These are phyloP conservation scores for Pristionchus arcanus DNA, from an alignment of 2,888 invertebrate species.

Conservation along the genomic window DNA sequence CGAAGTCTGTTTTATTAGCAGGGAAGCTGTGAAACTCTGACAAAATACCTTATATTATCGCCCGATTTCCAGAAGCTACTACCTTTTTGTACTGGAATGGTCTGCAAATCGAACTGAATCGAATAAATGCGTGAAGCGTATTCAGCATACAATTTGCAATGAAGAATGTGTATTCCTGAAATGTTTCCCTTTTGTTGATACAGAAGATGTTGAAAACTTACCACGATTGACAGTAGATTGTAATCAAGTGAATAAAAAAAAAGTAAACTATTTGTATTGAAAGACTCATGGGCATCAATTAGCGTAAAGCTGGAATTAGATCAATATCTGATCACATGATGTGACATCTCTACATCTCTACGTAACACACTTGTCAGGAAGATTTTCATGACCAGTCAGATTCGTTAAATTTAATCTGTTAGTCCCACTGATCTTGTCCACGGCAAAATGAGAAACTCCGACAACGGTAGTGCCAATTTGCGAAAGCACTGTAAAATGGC, in stretches of 20 bases:
- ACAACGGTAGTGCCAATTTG: not conserved
- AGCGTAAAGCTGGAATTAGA: no score
- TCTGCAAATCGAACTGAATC: not conserved
- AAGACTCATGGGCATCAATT: no score
- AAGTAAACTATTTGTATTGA: no score
- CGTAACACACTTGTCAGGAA: no score
- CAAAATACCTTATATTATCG: not conserved
- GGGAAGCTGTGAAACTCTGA: not conserved
- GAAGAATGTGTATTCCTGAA: conserved; percentile 7
- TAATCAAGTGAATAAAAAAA: not conserved
- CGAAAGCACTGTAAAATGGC: not conserved
- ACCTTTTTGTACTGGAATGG: not conserved
- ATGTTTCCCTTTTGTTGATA: no score
- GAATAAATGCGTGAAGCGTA: not conserved
- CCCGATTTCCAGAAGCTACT: no score
- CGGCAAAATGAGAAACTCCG: not conserved
- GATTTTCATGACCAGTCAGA: no score
- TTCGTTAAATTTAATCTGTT: no score
- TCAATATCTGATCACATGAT: no score
- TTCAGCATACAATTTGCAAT: conserved; percentile 5
- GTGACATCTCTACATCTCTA: no score
- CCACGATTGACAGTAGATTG: not conserved
- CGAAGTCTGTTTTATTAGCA: not conserved
- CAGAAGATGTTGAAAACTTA: not conserved
- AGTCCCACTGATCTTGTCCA: no score